Percentiles rank a stretch among this genome's conserved stretches.
These are phyloP conservation scores for Atractosteus spatula DNA, from an alignment of 2,113 vertebrate genomes.

Conservation along the genomic window DNA sequence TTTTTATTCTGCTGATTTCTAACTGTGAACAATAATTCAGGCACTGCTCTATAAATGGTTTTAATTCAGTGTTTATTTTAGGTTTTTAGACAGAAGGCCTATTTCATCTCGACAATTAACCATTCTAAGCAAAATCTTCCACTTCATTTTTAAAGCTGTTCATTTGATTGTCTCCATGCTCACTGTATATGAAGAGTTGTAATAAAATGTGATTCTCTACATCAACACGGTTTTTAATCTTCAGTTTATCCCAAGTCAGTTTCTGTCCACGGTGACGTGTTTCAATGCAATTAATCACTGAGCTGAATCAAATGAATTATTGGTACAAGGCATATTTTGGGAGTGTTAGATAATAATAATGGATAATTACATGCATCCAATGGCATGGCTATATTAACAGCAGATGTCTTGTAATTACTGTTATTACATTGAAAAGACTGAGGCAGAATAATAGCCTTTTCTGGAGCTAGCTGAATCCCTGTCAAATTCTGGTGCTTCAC, in stretches of 20 bases:
- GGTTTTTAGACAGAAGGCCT: not conserved
- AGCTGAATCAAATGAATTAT: slow-evolving; percentile 71
- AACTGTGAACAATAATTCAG: too few relatives aligned
- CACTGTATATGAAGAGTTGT: not conserved
- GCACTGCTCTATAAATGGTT: not conserved
- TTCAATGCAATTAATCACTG: slow-evolving; percentile 72
- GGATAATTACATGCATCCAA: slow-evolving; percentile 73
- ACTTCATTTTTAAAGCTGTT: not conserved
- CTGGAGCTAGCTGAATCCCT: slow-evolving; percentile 61
- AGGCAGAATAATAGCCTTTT: slow-evolving; percentile 72
- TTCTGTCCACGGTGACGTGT: slow-evolving; percentile 54
- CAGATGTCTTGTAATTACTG: slow-evolving; percentile 76
- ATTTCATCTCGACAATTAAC: not conserved
- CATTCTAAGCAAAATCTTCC: not conserved
- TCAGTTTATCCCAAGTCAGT: slow-evolving; percentile 56
- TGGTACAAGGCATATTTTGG: slow-evolving; percentile 69
- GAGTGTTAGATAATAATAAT: slow-evolving; percentile 74
- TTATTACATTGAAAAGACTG: slow-evolving; percentile 69
- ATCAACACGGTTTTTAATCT: slow-evolving; percentile 6
- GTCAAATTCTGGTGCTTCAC: slow-evolving; percentile 5
- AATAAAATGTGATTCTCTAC: not conserved
- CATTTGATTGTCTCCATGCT: not conserved
- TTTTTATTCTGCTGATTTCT: too few relatives aligned
- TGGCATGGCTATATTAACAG: slow-evolving; percentile 62
- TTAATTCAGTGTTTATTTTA: slow-evolving; percentile 5